Evolutionary conservation across 2,113 vertebrate genomes (phyloP).

Genomic region (Amia ocellicauda): DNA sequence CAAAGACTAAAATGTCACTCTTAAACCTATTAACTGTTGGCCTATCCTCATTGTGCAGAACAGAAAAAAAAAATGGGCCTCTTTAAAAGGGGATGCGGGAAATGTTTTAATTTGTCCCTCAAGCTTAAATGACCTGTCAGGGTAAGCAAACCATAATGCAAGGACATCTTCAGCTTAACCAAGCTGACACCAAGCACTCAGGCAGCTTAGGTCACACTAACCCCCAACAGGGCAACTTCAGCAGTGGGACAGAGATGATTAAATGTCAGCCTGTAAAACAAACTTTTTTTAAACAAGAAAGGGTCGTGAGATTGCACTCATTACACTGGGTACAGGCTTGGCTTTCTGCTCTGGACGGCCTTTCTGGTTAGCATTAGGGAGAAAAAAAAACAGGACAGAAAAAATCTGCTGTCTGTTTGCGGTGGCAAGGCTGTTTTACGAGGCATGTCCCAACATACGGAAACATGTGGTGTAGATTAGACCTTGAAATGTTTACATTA

Average conservation of each 20-base stretch:
- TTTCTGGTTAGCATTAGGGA: slow-evolving; percentile 20
- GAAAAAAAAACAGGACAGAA: too few species aligned
- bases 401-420: slow-evolving; percentile 2
- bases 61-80: too few species aligned
- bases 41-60: too few species aligned
- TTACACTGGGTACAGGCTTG: slow-evolving; percentile 17
- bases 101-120: slow-evolving; percentile 4
- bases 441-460: slow-evolving; percentile 23
- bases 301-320: slow-evolving; percentile 29
- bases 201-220: not conserved
- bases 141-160: slow-evolving; percentile 27
- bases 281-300: slow-evolving; percentile 16
- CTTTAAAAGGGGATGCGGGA: not conserved
- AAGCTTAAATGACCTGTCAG: slow-evolving; percentile 18
- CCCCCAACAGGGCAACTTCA: slow-evolving; percentile 8
- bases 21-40: too few species aligned
- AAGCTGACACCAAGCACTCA: not conserved
- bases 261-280: slow-evolving; percentile 37
- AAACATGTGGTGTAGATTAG: slow-evolving; percentile 55
- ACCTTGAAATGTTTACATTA: slow-evolving; percentile 45
- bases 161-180: slow-evolving; percentile 24
- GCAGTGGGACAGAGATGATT: slow-evolving; percentile 16
- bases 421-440: slow-evolving; percentile 13
- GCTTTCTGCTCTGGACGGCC: not conserved
- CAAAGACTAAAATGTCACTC: too few species aligned